phyloP scores from a whole-genome alignment of 2,113 vertebrate species.

The Gnathonemus echidnorhynchus region DNA sequence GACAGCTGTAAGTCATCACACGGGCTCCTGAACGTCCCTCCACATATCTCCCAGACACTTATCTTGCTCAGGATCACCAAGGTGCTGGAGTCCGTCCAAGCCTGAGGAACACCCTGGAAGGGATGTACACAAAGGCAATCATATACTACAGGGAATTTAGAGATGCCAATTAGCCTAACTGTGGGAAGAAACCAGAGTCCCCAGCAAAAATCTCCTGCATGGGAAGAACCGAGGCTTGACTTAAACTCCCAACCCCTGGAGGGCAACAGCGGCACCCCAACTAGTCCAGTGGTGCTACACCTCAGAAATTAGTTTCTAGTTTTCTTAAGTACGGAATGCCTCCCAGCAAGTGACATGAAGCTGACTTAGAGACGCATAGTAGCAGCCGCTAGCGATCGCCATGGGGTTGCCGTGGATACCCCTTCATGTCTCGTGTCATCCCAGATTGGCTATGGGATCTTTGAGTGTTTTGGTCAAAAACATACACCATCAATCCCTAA shows the following conservation, averaged over 20 bases:
- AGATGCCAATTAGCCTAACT: not conserved
- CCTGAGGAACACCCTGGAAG: not conserved
- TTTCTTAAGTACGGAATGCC: not conserved
- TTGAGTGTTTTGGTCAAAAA: not conserved
- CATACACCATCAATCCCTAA: not conserved
- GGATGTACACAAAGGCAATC: not conserved
- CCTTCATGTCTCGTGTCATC: not conserved
- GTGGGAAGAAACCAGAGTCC: not conserved
- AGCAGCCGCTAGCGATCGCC: not conserved
- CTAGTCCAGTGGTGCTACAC: not conserved
- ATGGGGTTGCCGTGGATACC: not conserved
- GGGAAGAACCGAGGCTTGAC: not conserved
- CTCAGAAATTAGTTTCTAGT: not conserved
- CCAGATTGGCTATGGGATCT: not conserved
- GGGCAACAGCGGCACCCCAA: not conserved
- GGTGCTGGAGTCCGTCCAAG: not conserved
- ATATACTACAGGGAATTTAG: not conserved
- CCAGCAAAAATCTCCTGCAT: not conserved
- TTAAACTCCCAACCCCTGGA: not conserved
- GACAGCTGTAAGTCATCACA: not conserved
- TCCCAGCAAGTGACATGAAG: not conserved
- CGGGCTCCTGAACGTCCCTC: not conserved
- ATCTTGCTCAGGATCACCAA: not conserved
- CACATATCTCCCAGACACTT: not conserved
- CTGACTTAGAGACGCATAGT: not conserved